A percentile compares a stretch with the other conserved stretches of the same genome.
Conservation (phyloP, 2,113 vertebrate species). For the Pyrgilauda ruficollis region DNA sequence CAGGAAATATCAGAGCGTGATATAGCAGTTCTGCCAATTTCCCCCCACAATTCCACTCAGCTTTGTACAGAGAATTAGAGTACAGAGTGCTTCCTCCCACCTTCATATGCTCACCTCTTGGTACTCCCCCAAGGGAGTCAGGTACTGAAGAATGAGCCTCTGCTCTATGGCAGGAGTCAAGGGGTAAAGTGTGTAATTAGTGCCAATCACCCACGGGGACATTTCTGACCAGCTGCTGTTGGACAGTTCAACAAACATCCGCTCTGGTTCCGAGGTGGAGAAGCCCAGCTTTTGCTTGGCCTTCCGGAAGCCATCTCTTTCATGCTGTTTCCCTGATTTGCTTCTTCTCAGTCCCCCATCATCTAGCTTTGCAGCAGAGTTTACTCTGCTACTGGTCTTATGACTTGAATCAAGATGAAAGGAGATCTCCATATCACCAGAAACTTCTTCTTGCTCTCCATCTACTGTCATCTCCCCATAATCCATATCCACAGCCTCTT, state of each 20-base stretch:
- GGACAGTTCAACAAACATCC: conserved; percentile 91
- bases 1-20: not conserved
- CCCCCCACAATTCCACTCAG: not conserved
- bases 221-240: conserved; percentile 99
- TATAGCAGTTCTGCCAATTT: not conserved
- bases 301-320: conserved; percentile 82
- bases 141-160: conserved; percentile 94
- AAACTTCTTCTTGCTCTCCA: conserved; percentile 73
- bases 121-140: conserved; percentile 96
- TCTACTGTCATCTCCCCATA: conserved; percentile 83
- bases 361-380: conserved; percentile 80
- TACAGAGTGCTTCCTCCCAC: not conserved
- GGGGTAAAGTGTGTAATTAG: conserved; percentile 93
- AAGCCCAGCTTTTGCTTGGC: conserved; percentile 92
- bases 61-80: not conserved
- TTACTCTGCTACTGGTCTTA: conserved; percentile 81
- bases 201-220: conserved; percentile 98
- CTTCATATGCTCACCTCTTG: conserved; percentile 86
- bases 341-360: conserved; percentile 66
- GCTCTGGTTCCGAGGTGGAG: conserved; percentile 85
- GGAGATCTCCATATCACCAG: conserved; percentile 82
- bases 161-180: conserved; percentile 95
- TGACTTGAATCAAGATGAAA: conserved; percentile 83
- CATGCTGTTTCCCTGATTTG: conserved; percentile 77
- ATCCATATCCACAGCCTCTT: conserved; percentile 93